phyloP scores from a whole-genome alignment of 1,140 invertebrate genomes.

The Augochlora pura region DNA sequence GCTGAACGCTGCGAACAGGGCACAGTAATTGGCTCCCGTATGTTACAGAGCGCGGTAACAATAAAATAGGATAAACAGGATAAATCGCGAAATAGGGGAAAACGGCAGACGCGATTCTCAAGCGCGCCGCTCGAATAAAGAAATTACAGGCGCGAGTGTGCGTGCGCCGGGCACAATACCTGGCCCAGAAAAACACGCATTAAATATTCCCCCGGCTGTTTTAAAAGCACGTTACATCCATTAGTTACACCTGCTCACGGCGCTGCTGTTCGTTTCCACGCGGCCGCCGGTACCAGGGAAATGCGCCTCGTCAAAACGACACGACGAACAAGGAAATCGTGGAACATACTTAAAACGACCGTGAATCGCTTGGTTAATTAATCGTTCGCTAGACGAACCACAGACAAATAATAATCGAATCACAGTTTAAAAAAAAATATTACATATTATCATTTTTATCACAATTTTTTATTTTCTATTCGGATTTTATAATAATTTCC shows the following conservation, averaged over 20 bases:
- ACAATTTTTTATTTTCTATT: no score
- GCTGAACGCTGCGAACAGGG: no score
- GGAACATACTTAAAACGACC: no score
- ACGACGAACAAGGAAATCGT: not conserved
- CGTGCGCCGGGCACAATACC: conserved; percentile 54
- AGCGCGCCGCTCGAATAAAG: conserved; percentile 41
- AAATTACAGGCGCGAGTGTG: conserved; percentile 48
- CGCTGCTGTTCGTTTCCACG: conserved; percentile 51
- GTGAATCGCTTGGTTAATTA: no score
- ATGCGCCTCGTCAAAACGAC: conserved; percentile 7
- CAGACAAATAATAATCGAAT: no score
- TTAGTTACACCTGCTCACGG: conserved; percentile 61
- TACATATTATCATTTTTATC: no score
- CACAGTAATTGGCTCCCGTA: no score
- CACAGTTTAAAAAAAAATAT: no score
- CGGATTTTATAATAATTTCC: no score
- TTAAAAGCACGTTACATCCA: conserved; percentile 65
- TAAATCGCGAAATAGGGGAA: no score
- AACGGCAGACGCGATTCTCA: not conserved
- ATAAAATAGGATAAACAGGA: not conserved
- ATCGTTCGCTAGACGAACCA: no score
- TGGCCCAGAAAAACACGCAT: conserved; percentile 60
- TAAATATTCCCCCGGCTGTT: conserved; percentile 61
- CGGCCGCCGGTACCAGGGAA: conserved; percentile 23
- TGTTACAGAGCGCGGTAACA: no score